Evolutionary conservation across 2,113 vertebrate genomes (phyloP), one percentile per base, ranked within the genome.

Genomic region (Patagioenas fasciata): DNA sequence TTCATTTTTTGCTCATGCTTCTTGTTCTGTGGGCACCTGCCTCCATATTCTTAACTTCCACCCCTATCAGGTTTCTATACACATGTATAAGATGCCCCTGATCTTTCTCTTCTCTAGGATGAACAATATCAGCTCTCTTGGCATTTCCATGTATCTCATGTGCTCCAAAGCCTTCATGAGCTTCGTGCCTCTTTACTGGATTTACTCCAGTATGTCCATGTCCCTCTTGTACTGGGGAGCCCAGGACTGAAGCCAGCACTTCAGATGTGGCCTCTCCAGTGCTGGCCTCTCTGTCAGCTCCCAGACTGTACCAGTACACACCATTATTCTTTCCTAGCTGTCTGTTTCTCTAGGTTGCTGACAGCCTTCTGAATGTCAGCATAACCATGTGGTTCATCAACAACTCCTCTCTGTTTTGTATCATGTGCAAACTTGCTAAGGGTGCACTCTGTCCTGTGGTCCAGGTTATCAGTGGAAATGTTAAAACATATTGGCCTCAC

Each of bases 31-130:
- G 31, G 31, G 19, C 38, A 64, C 26, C 17, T 87, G 11, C 21
- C 12, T 50, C 21, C 20, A 10, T 10, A 13, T 38, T 73, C 67
- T 80, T 51, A 40, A 50, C 23, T 62, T 65, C 36, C 53, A 24
- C 12, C 5, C 13, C 40, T 42, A 34, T 20, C 54, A 70, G 4
- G 17, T 70, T 16, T 57, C 74, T 74, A 54, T 44, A 62, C 19
- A 31, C 4, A 34, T 50, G 6, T 7, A 15, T 65, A 51, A 38
- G 25, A 24, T 50, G 10, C 5, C 14, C 0, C 0, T 48, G 34
- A 69, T 8, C 4, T 60, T 53, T 80, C 57, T 40, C 3, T 17
- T 71, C 26, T 57, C 67, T 50, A 61, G 31, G 13, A 5, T 70
- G 40, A 85, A 11, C 4, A 82, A 23, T 4, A 10, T 36, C 36